These are phyloP conservation scores for Xenopus tropicalis DNA, from an alignment of 2,113 vertebrate species.

Conservation along the genomic window UCB_Xtro_10.0 CM004443.2:208924001-208924500, in stretches of 20 bases:
- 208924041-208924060: constrained; percentile 59
- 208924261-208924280: neutral
- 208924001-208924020: constrained; percentile 50
- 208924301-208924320: no score
- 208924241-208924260: neutral
- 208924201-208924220: constrained; percentile 60
- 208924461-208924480: no score
- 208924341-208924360: no score
- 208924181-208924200: constrained; percentile 73
- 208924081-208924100: constrained; percentile 76
- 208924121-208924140: constrained; percentile 69
- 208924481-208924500: no score
- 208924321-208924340: no score
- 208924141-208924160: constrained; percentile 71
- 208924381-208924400: no score
- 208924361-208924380: no score
- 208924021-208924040: constrained; percentile 74
- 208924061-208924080: constrained; percentile 65
- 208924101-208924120: constrained; percentile 67
- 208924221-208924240: no score
- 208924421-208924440: no score
- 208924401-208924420: no score
- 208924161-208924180: constrained; percentile 73
- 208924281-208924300: neutral
- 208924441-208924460: no score